Percentiles rank a stretch among this genome's conserved stretches.
These are phyloP conservation scores for Bagarius yarrelli DNA, from an alignment of 2,113 vertebrate species.

Conservation along the genomic window DNA sequence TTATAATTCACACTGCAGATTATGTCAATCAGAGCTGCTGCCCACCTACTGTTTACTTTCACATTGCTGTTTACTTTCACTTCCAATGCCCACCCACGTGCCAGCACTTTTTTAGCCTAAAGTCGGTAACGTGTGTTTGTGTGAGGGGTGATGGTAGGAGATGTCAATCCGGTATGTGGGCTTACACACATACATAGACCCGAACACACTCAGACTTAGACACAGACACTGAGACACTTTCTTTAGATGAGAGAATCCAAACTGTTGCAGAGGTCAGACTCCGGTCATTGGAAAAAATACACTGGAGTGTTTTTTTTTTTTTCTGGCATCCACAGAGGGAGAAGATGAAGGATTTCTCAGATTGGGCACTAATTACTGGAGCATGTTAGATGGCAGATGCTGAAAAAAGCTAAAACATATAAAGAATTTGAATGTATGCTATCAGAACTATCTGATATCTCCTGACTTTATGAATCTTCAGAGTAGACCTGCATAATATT, in stretches of 20 bases:
- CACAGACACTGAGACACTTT: constrained; percentile 1
- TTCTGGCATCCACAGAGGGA: not conserved
- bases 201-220: not conserved
- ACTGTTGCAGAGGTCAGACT: constrained; percentile 13
- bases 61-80: constrained; percentile 43
- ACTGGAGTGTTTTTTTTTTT: constrained; percentile 7
- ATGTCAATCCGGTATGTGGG: constrained; percentile 25
- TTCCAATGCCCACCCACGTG: constrained; percentile 39
- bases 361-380: not conserved
- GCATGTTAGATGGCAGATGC: constrained; percentile 16
- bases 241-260: not conserved
- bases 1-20: constrained; percentile 27
- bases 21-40: constrained; percentile 32
- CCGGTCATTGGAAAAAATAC: not conserved
- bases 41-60: constrained; percentile 35
- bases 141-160: constrained; percentile 5
- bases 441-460: no score
- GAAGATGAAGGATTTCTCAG: constrained; percentile 5
- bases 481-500: no score
- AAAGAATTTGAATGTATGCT: no score
- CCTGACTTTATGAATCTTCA: no score
- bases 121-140: constrained; percentile 8
- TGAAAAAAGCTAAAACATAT: not conserved
- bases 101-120: constrained; percentile 32
- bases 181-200: not conserved